Evolutionary conservation across 1,140 invertebrate genomes (phyloP).

Genomic region (Odontomachus brunneus): DNA sequence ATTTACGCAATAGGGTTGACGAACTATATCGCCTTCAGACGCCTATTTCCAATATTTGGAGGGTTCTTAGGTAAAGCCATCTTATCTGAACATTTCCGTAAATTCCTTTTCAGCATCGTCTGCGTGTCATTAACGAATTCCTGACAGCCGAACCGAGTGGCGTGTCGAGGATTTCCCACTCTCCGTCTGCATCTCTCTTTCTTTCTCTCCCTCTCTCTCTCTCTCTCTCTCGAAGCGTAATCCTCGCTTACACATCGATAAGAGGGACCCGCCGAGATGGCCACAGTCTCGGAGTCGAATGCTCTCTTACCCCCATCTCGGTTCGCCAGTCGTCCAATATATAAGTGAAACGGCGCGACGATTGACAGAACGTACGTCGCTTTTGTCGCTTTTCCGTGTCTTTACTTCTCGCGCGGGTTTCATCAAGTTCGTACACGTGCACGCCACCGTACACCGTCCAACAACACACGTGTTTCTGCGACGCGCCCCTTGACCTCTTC

Average conservation of each 20-base stretch:
- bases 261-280: conserved; percentile 62
- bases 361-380: conserved; percentile 70
- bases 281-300: conserved; percentile 46
- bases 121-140: no score
- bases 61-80: no score
- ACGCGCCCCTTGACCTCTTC: no score
- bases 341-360: conserved; percentile 76
- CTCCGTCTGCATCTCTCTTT: background rate
- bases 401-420: no score
- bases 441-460: no score
- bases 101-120: no score
- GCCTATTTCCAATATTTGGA: no score
- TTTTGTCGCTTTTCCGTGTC: background rate
- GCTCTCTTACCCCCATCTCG: conserved; percentile 65
- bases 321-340: conserved; percentile 67
- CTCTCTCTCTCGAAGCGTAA: conserved; percentile 54
- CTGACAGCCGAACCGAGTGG: background rate
- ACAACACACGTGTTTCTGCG: no score
- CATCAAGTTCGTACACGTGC: no score
- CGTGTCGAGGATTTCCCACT: background rate
- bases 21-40: no score
- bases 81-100: no score
- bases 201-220: conserved; percentile 12
- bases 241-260: conserved; percentile 71
- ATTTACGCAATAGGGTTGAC: no score